phyloP scores from a whole-genome alignment of 1,140 invertebrate species.

The Pygmarrhopalites habei region DNA sequence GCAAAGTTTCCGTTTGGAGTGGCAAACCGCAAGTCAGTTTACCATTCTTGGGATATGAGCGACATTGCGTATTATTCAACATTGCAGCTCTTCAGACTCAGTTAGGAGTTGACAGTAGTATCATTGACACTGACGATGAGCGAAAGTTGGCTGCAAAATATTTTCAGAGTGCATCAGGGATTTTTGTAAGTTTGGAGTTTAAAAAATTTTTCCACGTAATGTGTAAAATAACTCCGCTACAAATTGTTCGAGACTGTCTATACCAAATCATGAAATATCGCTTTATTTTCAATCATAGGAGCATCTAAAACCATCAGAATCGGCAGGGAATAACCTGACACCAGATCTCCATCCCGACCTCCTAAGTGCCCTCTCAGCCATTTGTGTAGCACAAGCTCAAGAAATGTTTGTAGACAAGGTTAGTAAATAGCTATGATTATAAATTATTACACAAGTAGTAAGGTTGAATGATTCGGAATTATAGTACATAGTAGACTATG shows the following conservation, averaged over 20 bases:
- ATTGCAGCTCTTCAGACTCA: conserved; percentile 88
- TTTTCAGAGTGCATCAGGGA: conserved; percentile 86
- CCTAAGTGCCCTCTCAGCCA: conserved; percentile 66
- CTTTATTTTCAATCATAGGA: conserved; percentile 76
- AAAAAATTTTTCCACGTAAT: too few relatives aligned
- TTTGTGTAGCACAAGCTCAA: conserved; percentile 97
- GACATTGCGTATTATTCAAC: conserved; percentile 92
- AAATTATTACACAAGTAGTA: too few relatives aligned
- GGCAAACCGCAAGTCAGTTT: conserved; percentile 85
- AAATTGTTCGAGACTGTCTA: too few relatives aligned
- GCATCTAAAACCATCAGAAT: conserved; percentile 75
- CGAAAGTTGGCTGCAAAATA: conserved; percentile 89
- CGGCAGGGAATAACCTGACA: conserved; percentile 83
- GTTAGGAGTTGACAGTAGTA: conserved; percentile 73
- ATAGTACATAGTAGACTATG: too few relatives aligned
- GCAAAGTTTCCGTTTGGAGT: conserved; percentile 87
- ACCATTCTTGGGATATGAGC: conserved; percentile 80
- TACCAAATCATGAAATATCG: too few relatives aligned
- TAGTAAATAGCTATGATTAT: too few relatives aligned
- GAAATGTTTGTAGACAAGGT: conserved; percentile 94
- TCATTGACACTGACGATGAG: conserved; percentile 79
- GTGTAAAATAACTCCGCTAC: too few relatives aligned
- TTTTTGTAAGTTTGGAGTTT: conserved; percentile 77
- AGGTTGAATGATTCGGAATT: too few relatives aligned
- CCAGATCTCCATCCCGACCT: conserved; percentile 91